phyloP scores from a whole-genome alignment of 2,797 vertebrate species.

The Sebastes melanostomus region DNA sequence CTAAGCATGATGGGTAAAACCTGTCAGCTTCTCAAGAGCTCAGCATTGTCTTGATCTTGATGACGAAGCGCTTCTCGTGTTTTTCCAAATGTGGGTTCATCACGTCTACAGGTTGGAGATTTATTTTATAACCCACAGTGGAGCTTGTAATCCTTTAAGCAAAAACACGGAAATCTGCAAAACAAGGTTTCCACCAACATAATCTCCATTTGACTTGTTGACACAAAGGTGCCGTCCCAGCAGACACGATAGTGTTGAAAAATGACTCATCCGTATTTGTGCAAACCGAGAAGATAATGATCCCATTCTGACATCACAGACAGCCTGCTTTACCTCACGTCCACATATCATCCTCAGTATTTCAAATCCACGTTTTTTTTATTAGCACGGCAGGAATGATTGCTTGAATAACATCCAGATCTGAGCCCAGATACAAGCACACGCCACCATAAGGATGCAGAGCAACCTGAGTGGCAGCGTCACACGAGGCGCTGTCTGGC shows the following conservation, averaged over 20 bases:
- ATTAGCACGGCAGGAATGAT: neutral
- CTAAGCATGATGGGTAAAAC: constrained; percentile 23
- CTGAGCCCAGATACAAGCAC: constrained; percentile 19
- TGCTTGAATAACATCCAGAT: constrained; percentile 29
- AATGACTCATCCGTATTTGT: constrained; percentile 60
- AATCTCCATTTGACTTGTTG: constrained; percentile 33
- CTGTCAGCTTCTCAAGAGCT: constrained; percentile 23
- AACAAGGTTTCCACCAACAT: constrained; percentile 9
- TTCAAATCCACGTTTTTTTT: constrained; percentile 4
- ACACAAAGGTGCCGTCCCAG: constrained; percentile 40
- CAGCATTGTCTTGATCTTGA: constrained; percentile 13
- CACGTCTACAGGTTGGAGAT: neutral
- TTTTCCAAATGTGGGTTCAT: constrained; percentile 18
- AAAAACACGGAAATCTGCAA: constrained; percentile 9
- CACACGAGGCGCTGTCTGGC: constrained; percentile 50
- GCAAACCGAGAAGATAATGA: constrained; percentile 33
- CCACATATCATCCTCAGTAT: constrained; percentile 12
- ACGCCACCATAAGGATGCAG: constrained; percentile 42
- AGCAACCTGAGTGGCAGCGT: constrained; percentile 48
- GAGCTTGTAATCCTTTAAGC: constrained; percentile 1
- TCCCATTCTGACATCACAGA: constrained; percentile 35
- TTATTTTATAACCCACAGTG: neutral
- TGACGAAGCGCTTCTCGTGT: constrained; percentile 21
- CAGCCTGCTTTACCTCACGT: constrained; percentile 32
- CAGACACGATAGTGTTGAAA: constrained; percentile 30